A percentile compares a stretch with the other conserved stretches of the same genome.
phyloP scores from a whole-genome alignment of 2,113 vertebrate species.

The Sander vitreus region DNA sequence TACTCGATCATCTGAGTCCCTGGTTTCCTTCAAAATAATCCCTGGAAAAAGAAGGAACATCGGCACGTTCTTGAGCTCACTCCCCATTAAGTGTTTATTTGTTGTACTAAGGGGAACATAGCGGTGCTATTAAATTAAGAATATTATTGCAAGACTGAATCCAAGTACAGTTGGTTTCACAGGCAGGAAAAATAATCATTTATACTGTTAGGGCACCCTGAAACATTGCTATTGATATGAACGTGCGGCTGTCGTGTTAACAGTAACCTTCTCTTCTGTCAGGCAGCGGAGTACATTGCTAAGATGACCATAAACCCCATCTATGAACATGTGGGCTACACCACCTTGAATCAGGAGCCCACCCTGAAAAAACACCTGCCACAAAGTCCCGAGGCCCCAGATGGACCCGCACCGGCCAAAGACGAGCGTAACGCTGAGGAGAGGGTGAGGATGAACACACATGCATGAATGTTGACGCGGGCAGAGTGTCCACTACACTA shows the following conservation, averaged over 20 bases:
- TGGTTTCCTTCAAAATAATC: not conserved
- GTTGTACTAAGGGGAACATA: not conserved
- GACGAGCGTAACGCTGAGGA: constrained; percentile 90
- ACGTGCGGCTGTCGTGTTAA: not conserved
- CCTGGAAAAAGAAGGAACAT: not conserved
- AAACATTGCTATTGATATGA: not conserved
- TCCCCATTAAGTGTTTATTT: not conserved
- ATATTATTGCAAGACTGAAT: not conserved
- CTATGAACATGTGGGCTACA: constrained; percentile 96
- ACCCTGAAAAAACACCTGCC: constrained; percentile 91
- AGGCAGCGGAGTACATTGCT: constrained; percentile 96
- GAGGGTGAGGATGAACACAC: constrained; percentile 87
- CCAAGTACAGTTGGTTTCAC: not conserved
- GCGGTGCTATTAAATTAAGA: not conserved
- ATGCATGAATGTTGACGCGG: too few relatives aligned
- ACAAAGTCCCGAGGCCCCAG: constrained; percentile 87
- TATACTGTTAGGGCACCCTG: not conserved
- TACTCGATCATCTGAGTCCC: not conserved
- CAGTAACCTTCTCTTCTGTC: constrained; percentile 38
- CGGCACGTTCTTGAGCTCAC: not conserved
- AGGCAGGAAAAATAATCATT: not conserved
- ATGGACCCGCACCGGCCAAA: constrained; percentile 87
- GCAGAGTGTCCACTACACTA: not conserved
- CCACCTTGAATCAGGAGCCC: constrained; percentile 95
- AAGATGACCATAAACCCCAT: constrained; percentile 99